These are phyloP conservation scores for Apostichopus californicus DNA, from an alignment of 35 echinoderm and acorn worm species.

Conservation along the genomic window DNA sequence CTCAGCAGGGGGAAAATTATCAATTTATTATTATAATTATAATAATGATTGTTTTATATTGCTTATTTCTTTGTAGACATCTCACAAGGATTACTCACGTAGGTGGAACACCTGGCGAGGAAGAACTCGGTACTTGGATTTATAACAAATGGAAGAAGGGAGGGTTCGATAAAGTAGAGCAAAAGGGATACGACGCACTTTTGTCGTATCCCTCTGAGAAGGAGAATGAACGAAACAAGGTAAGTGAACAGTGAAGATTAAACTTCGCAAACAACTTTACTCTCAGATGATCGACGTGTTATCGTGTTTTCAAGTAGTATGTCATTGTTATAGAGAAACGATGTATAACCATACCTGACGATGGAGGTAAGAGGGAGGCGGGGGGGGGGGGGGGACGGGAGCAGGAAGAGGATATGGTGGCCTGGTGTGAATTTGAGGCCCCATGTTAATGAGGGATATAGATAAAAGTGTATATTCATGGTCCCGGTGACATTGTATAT, in stretches of 20 bases:
- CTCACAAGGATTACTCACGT: constrained; percentile 47
- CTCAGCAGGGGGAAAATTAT: too few species aligned
- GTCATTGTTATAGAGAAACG: too few species aligned
- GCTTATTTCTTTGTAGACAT: background rate
- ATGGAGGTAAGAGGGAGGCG: too few species aligned
- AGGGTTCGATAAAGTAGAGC: constrained; percentile 48
- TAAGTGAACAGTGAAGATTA: background rate
- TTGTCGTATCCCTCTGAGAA: constrained; percentile 41
- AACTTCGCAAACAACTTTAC: background rate
- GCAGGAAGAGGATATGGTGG: too few species aligned
- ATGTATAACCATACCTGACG: background rate
- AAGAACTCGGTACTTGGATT: constrained; percentile 48
- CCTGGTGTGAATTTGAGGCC: too few species aligned
- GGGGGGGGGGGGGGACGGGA: too few species aligned
- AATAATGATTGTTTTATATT: too few species aligned
- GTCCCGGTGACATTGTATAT: too few species aligned
- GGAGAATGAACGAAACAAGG: constrained; percentile 18
- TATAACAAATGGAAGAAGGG: constrained; percentile 33
- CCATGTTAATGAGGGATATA: too few species aligned
- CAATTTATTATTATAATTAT: too few species aligned
- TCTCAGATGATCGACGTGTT: background rate
- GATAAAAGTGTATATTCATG: too few species aligned
- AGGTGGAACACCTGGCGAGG: constrained; percentile 35
- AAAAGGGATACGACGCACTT: constrained; percentile 41
- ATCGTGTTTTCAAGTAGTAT: too few species aligned